A percentile compares a stretch with the other conserved stretches of the same genome.
These are phyloP conservation scores for Myotis pilosus DNA, from an alignment of 2,797 vertebrate genomes.

Conservation along the genomic window DNA sequence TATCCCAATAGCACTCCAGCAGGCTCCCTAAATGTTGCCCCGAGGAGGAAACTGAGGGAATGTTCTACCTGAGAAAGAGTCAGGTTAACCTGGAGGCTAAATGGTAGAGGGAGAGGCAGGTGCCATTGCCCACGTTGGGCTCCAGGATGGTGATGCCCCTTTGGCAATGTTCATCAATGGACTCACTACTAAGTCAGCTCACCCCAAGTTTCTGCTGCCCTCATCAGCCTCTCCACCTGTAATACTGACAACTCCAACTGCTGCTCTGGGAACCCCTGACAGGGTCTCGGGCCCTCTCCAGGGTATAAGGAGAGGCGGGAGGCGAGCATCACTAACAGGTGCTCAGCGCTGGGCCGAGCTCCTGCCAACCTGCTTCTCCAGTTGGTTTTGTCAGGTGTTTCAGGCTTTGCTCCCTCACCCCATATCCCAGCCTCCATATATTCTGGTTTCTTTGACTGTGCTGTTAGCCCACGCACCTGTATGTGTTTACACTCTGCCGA, in stretches of 20 bases:
- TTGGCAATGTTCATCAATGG: background rate
- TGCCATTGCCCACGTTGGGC: too few species aligned
- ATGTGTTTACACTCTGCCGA: constrained; percentile 73
- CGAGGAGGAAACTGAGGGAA: background rate
- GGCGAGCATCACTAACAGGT: background rate
- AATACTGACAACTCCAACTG: background rate
- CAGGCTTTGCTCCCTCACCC: background rate
- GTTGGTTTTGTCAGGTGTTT: background rate
- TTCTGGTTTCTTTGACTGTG: background rate
- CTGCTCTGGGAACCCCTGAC: background rate
- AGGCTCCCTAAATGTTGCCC: background rate
- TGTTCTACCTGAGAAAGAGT: background rate
- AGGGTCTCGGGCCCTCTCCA: background rate
- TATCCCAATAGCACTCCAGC: background rate
- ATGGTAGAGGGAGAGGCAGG: background rate
- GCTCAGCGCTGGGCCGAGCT: background rate
- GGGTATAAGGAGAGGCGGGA: background rate
- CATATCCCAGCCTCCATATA: background rate
- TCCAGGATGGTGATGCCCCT: background rate
- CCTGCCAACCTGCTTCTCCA: background rate
- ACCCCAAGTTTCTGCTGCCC: background rate
- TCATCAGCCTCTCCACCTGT: background rate
- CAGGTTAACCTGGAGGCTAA: background rate
- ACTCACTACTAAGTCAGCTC: background rate
- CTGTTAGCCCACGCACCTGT: constrained; percentile 52